Conservation (phyloP, 2,113 vertebrate species). For the Petroica traversi region DNA sequence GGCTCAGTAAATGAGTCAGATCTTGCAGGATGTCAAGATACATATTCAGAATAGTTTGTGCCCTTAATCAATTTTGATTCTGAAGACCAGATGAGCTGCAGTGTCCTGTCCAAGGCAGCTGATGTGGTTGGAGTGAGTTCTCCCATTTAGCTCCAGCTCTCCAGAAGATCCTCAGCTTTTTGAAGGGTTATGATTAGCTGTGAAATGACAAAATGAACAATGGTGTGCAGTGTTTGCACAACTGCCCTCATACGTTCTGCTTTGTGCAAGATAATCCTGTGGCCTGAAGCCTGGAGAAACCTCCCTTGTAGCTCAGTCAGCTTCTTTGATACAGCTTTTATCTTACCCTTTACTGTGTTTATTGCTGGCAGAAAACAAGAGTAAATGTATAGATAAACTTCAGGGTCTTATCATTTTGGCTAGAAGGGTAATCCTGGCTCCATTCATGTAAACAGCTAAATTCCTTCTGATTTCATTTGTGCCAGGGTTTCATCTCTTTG, state of each 20-base stretch:
- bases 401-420: conserved; percentile 15
- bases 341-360: conserved; percentile 39
- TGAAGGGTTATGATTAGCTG: conserved; percentile 29
- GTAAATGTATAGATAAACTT: conserved; percentile 60
- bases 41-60: not conserved
- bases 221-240: conserved; percentile 31
- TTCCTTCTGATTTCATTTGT: conserved; percentile 50
- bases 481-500: not conserved
- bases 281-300: not conserved
- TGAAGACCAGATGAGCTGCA: not conserved
- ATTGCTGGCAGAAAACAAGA: conserved; percentile 63
- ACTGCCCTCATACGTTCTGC: not conserved
- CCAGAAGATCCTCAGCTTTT: not conserved
- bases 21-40: not conserved
- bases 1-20: not conserved
- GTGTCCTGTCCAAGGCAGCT: not conserved
- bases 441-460: conserved; percentile 52
- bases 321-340: conserved; percentile 44
- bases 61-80: not conserved
- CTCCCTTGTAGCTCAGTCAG: conserved; percentile 6
- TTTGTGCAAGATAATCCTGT: conserved; percentile 1
- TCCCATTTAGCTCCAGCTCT: not conserved
- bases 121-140: not conserved
- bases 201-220: conserved; percentile 27
- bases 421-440: conserved; percentile 26